These are phyloP conservation scores for Pollenia amentaria DNA, from an alignment of 2,888 invertebrate genomes.

Conservation along the genomic window DNA sequence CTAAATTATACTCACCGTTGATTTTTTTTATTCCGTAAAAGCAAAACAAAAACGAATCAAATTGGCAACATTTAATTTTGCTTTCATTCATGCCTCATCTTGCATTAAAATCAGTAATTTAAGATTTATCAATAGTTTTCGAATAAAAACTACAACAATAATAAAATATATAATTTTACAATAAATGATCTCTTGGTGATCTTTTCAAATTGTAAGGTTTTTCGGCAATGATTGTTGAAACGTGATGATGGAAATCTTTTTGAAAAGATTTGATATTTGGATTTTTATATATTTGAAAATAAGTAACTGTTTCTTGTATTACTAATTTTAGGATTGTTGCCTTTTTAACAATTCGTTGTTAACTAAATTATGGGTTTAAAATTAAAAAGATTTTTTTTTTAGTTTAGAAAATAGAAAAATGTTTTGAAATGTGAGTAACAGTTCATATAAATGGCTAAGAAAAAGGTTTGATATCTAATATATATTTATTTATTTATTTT, in stretches of 20 bases:
- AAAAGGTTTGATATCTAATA: neutral
- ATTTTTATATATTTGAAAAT: constrained; percentile 40
- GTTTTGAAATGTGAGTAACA: neutral
- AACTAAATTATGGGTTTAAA: constrained; percentile 58
- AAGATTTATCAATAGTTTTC: constrained; percentile 65
- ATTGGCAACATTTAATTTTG: constrained; percentile 71
- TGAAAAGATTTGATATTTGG: constrained; percentile 30
- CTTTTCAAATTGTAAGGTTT: constrained; percentile 69
- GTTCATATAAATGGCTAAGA: neutral
- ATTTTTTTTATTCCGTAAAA: constrained; percentile 27
- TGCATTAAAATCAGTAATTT: constrained; percentile 63
- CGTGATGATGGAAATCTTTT: constrained; percentile 68
- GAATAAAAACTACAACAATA: constrained; percentile 37
- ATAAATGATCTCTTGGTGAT: constrained; percentile 71
- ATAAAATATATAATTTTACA: constrained; percentile 45
- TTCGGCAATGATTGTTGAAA: constrained; percentile 73
- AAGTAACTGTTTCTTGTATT: constrained; percentile 16
- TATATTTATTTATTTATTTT: neutral
- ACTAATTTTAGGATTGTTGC: neutral
- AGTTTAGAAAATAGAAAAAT: constrained; percentile 19
- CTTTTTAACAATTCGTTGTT: constrained; percentile 23
- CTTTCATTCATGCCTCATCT: constrained; percentile 48
- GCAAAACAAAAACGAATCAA: constrained; percentile 28
- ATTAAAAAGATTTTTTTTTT: constrained; percentile 13
- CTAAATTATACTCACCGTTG: constrained; percentile 62